phyloP scores from a whole-genome alignment of 2,797 vertebrate genomes.

The Centroberyx gerrardi region DNA sequence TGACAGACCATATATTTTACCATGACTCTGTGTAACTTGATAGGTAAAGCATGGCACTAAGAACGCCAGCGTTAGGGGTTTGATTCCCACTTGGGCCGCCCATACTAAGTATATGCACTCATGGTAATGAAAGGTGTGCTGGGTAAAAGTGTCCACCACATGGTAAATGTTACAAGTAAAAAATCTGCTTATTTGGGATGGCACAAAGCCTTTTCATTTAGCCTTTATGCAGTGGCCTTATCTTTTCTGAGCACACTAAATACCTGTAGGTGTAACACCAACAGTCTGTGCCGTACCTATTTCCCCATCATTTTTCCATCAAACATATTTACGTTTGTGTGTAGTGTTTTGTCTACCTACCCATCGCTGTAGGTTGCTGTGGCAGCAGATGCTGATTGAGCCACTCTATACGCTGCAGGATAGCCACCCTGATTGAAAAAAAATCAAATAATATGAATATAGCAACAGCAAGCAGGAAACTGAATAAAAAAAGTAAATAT shows the following conservation, averaged over 20 bases:
- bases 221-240: no score
- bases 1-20: background rate
- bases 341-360: slow-evolving; percentile 64
- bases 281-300: background rate
- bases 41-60: no score
- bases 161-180: no score
- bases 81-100: no score
- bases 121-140: no score
- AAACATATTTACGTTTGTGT: background rate
- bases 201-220: no score
- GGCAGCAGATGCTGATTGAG: slow-evolving; percentile 85
- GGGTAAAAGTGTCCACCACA: no score
- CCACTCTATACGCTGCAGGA: slow-evolving; percentile 86
- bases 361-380: slow-evolving; percentile 88
- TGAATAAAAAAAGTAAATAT: background rate
- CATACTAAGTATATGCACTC: no score
- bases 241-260: no score
- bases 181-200: no score
- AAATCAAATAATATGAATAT: slow-evolving; percentile 1
- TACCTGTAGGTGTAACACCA: background rate
- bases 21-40: no score
- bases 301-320: background rate
- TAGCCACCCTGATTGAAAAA: slow-evolving; percentile 82
- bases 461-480: background rate
- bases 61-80: no score